phyloP scores from a whole-genome alignment of 2,888 invertebrate genomes.

The Caenorhabditis panamensis region DNA sequence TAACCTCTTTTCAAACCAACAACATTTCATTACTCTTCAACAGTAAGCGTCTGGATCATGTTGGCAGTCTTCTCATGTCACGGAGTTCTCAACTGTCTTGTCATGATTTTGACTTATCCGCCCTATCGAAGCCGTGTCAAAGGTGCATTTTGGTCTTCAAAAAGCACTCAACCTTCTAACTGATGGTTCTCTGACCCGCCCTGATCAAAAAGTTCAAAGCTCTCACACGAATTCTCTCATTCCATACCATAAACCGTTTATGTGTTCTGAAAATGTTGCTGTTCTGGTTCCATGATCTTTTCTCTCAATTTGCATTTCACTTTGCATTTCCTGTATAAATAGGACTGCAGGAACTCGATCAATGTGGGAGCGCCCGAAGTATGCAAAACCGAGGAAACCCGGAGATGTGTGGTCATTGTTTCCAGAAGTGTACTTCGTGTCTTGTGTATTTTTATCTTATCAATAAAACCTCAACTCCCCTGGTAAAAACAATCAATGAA shows the following conservation, averaged over 20 bases:
- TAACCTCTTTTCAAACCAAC: no score
- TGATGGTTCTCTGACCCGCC: no score
- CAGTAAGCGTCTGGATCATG: constrained; percentile 29
- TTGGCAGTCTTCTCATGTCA: constrained; percentile 24
- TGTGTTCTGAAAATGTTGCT: no score
- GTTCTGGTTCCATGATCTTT: not conserved
- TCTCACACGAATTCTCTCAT: no score
- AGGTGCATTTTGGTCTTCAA: not conserved
- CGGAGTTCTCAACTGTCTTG: constrained; percentile 33
- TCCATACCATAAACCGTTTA: no score
- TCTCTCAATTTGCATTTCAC: not conserved
- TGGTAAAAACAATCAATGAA: not conserved
- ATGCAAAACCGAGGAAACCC: no score
- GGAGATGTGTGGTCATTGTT: no score
- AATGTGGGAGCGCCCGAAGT: no score
- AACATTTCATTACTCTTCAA: not conserved
- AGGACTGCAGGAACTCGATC: not conserved
- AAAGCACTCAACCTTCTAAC: no score
- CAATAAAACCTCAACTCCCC: not conserved
- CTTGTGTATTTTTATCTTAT: constrained; percentile 4
- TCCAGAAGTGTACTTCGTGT: not conserved
- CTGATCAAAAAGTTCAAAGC: no score
- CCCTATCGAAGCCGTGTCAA: constrained; percentile 29
- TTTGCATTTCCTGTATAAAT: constrained; percentile 2
- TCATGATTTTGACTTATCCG: constrained; percentile 42